Evolutionary conservation across 2,113 vertebrate genomes (phyloP).

Genomic region (Willisornis vidua): DNA sequence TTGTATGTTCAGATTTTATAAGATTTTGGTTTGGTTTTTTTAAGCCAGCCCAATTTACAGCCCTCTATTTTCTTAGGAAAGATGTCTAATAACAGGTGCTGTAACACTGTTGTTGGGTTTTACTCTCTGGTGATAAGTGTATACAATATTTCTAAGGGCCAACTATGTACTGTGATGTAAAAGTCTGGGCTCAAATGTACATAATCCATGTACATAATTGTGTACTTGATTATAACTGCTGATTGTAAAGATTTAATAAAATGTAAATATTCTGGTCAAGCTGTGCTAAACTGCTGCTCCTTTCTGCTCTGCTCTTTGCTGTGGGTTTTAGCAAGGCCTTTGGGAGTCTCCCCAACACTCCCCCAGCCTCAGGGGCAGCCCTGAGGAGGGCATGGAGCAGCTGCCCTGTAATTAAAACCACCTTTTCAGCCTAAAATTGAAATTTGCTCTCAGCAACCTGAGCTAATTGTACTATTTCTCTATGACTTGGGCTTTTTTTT

Average conservation of each 20-base stretch:
- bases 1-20: slow-evolving; percentile 80
- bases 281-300: not conserved
- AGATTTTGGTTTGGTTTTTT: slow-evolving; percentile 67
- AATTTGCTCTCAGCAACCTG: not conserved
- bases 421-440: not conserved
- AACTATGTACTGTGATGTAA: slow-evolving; percentile 82
- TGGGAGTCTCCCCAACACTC: not conserved
- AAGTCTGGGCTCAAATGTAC: slow-evolving; percentile 83
- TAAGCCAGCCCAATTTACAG: slow-evolving; percentile 79
- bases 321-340: not conserved
- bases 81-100: slow-evolving; percentile 78
- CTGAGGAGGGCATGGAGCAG: not conserved
- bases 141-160: slow-evolving; percentile 77
- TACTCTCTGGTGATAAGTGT: slow-evolving; percentile 70
- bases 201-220: slow-evolving; percentile 84
- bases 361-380: not conserved
- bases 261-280: slow-evolving; percentile 80
- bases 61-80: slow-evolving; percentile 81
- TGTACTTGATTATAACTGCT: slow-evolving; percentile 84
- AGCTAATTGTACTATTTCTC: not conserved
- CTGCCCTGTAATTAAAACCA: not conserved
- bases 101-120: slow-evolving; percentile 75
- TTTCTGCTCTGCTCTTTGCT: not conserved
- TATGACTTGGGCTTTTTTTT: not conserved
- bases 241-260: slow-evolving; percentile 90